Conservation (phyloP, 2,888 invertebrate genomes). For the Polylopha cassiicola region DNA sequence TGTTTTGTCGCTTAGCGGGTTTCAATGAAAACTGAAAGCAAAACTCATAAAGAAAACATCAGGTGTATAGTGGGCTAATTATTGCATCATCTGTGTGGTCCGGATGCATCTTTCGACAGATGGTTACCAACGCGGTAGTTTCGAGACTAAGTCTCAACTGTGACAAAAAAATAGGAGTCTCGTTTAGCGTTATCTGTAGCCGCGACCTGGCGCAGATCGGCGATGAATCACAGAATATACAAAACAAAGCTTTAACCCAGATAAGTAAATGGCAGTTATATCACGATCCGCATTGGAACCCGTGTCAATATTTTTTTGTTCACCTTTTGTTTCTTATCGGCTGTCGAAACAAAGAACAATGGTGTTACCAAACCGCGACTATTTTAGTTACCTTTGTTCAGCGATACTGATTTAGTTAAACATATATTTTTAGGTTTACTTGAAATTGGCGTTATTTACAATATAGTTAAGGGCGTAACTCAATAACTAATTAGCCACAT, state of each 20-base stretch:
- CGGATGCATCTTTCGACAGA: conserved; percentile 11
- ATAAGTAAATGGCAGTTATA: conserved; percentile 18
- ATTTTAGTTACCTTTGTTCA: conserved; percentile 19
- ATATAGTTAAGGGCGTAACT: too few species aligned
- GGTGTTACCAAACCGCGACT: conserved; percentile 23
- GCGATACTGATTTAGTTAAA: conserved; percentile 7
- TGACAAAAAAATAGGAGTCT: too few species aligned
- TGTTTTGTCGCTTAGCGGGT: conserved; percentile 1
- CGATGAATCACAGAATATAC: too few species aligned
- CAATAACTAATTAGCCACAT: too few species aligned
- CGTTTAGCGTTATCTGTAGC: too few species aligned
- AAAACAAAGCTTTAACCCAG: conserved; percentile 14
- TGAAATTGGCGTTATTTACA: too few species aligned
- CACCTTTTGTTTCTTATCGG: conserved; percentile 27
- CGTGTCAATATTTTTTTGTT: conserved; percentile 15
- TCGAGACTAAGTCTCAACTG: too few species aligned
- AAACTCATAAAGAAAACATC: conserved; percentile 1
- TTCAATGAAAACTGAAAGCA: too few species aligned
- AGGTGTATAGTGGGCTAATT: conserved; percentile 19
- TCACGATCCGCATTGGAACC: conserved; percentile 13
- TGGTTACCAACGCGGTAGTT: conserved; percentile 4
- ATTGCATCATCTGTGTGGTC: conserved; percentile 15
- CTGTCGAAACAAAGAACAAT: conserved; percentile 30
- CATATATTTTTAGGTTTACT: conserved; percentile 11
- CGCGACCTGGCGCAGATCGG: too few species aligned